Evolutionary conservation across 2,113 vertebrate genomes (phyloP).

Genomic region (Aegypius monachus): DNA sequence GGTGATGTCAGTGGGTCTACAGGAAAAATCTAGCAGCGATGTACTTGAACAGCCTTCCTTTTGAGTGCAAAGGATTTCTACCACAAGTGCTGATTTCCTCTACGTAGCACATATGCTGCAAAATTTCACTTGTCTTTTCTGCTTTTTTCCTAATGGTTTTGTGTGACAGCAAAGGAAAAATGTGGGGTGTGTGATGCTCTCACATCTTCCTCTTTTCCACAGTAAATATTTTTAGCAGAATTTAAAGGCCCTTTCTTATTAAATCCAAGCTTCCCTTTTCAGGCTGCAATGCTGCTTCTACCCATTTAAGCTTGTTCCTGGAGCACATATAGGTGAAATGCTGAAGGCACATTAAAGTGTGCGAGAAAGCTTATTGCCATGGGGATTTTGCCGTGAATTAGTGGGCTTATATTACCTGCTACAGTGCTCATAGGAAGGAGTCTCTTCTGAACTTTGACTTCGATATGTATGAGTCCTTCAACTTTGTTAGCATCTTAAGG

Average conservation of each 20-base stretch:
- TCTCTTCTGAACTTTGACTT: neutral
- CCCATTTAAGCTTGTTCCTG: neutral
- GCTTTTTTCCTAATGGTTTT: neutral
- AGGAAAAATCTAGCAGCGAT: neutral
- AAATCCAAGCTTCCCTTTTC: constrained; percentile 5
- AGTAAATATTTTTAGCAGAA: neutral
- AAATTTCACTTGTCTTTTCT: constrained; percentile 34
- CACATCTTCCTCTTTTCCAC: constrained; percentile 39
- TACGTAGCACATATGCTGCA: neutral
- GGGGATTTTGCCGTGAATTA: neutral
- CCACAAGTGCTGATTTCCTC: constrained; percentile 42
- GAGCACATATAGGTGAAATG: neutral
- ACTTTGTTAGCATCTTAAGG: neutral
- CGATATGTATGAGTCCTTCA: neutral
- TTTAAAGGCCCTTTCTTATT: neutral
- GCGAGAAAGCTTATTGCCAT: neutral
- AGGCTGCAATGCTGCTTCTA: neutral
- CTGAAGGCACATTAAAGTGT: neutral
- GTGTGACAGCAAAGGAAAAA: constrained; percentile 20
- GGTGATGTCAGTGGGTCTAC: neutral
- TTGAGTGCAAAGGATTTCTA: neutral
- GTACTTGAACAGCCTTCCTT: neutral
- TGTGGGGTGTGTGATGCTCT: neutral
- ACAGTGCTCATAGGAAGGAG: neutral
- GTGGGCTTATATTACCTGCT: neutral